These are phyloP conservation scores for Acholoe squamosa DNA, from an alignment of 2,888 invertebrate species.

Conservation along the genomic window DNA sequence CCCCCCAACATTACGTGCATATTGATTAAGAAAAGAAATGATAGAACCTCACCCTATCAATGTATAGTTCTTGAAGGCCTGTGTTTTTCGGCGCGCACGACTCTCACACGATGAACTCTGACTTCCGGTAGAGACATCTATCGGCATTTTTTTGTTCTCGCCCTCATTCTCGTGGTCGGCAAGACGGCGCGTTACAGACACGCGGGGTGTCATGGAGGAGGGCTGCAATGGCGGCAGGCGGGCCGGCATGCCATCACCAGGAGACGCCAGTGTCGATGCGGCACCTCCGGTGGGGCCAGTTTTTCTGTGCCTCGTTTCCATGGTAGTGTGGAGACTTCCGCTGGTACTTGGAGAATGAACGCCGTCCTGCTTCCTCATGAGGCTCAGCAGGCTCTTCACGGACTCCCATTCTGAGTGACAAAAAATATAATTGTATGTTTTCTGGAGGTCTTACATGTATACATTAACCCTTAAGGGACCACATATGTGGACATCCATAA, in stretches of 20 bases:
- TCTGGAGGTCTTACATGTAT: too few species aligned
- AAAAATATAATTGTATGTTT: background rate
- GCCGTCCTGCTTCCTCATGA: constrained; percentile 3
- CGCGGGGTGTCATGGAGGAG: background rate
- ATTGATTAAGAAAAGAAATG: too few species aligned
- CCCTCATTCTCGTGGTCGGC: background rate
- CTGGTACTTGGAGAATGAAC: background rate
- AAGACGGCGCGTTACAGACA: background rate
- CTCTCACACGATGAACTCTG: background rate
- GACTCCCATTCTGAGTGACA: background rate
- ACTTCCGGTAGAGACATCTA: background rate
- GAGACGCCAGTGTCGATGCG: background rate
- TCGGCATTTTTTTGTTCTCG: background rate
- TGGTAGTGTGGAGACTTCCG: background rate
- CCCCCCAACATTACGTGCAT: too few species aligned
- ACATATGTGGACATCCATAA: too few species aligned
- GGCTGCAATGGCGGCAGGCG: background rate
- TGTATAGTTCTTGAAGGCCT: constrained; percentile 11
- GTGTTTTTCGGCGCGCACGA: background rate
- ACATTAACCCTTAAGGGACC: too few species aligned
- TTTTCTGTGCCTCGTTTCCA: background rate
- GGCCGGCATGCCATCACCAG: background rate
- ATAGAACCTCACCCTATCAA: constrained; percentile 20
- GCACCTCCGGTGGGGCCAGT: background rate
- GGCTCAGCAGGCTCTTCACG: background rate